These are phyloP conservation scores for Elgonia sp. DNA, from an alignment of 2,888 invertebrate species.

Conservation along the genomic window DNA sequence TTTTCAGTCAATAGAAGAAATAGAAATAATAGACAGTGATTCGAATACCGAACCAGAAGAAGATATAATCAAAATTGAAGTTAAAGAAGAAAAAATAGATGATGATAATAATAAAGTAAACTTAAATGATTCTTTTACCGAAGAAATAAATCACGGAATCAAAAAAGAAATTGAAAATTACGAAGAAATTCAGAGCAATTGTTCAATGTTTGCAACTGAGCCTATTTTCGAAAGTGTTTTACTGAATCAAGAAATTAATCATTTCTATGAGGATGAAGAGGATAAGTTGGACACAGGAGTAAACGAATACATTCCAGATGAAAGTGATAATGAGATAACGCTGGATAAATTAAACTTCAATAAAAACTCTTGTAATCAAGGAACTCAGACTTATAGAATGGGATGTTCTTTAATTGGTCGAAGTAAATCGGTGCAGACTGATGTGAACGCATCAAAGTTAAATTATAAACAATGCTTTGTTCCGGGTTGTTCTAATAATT, in stretches of 20 bases:
- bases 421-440: slow-evolving; percentile 19
- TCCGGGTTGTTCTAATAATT: slow-evolving; percentile 39
- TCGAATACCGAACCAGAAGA: not conserved
- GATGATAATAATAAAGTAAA: not conserved
- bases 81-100: slow-evolving; percentile 4
- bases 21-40: slow-evolving; percentile 8
- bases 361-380: not conserved
- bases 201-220: slow-evolving; percentile 29
- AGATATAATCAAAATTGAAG: not conserved
- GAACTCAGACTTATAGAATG: not conserved
- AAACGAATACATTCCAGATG: too few species aligned
- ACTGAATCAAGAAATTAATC: slow-evolving; percentile 10
- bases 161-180: slow-evolving; percentile 27
- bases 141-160: not conserved
- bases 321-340: too few species aligned
- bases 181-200: slow-evolving; percentile 21
- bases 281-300: not conserved
- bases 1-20: slow-evolving; percentile 33
- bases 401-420: not conserved
- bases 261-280: not conserved
- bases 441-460: not conserved
- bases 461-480: slow-evolving; percentile 50
- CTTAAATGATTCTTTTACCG: not conserved
- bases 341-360: not conserved
- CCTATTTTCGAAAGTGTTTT: slow-evolving; percentile 41